Conservation (phyloP, 1,140 invertebrate genomes). For the Drosophila kepulauana region DNA sequence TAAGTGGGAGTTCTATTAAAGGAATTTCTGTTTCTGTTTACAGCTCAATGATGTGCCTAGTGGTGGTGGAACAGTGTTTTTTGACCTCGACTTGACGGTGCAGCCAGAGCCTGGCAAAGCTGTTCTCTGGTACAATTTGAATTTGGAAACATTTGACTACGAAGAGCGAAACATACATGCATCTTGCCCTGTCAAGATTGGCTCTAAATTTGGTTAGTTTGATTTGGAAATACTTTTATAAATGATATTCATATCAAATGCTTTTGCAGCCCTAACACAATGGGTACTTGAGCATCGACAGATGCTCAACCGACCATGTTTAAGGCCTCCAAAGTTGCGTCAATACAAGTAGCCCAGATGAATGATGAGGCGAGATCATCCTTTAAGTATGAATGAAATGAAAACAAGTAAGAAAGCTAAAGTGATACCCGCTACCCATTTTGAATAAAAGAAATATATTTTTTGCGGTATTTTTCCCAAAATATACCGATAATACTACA, state of each 20-base stretch:
- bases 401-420: no score
- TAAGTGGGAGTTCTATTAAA: not conserved
- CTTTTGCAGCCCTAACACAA: conserved; percentile 15
- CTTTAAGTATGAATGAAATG: no score
- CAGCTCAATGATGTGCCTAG: conserved; percentile 50
- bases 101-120: conserved; percentile 42
- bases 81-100: conserved; percentile 3
- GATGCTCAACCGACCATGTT: conserved; percentile 41
- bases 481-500: no score
- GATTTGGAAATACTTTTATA: no score
- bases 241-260: no score
- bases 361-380: no score
- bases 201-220: conserved; percentile 16
- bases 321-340: conserved; percentile 1
- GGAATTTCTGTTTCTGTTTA: not conserved
- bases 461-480: no score
- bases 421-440: no score
- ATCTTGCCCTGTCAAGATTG: conserved; percentile 42
- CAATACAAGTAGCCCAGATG: not conserved
- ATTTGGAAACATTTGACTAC: conserved; percentile 7
- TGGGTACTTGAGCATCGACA: conserved; percentile 50
- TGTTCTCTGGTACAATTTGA: conserved; percentile 43
- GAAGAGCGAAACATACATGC: not conserved
- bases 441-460: no score
- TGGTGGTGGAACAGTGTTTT: conserved; percentile 53